These are phyloP conservation scores for Eristalis arbustorum DNA, from an alignment of 2,888 invertebrate genomes.

Conservation along the genomic window DNA sequence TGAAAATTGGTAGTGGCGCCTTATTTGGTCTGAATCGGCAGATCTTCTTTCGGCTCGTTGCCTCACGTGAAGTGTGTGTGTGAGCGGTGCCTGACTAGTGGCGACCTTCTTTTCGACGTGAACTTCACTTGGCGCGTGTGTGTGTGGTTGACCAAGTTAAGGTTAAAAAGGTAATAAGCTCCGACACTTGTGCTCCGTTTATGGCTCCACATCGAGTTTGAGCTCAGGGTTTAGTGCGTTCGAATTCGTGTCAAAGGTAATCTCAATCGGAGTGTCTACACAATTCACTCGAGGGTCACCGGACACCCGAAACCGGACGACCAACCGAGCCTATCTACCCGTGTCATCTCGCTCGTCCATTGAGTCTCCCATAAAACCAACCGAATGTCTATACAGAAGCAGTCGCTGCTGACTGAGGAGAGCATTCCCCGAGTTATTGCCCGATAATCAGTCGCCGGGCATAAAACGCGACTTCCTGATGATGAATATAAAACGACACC, in stretches of 20 bases:
- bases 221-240: not conserved
- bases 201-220: not conserved
- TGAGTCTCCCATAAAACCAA: not conserved
- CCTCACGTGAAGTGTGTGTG: not conserved
- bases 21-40: conserved; percentile 48
- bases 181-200: conserved; percentile 44
- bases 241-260: not conserved
- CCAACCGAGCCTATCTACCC: not conserved
- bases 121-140: conserved; percentile 30
- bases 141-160: conserved; percentile 29
- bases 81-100: not conserved
- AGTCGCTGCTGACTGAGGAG: not conserved
- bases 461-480: not conserved
- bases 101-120: conserved; percentile 36
- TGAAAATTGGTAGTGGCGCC: conserved; percentile 61
- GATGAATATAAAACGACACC: not conserved
- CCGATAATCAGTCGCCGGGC: not conserved
- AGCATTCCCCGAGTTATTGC: not conserved
- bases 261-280: not conserved
- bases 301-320: not conserved
- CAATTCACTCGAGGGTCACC: not conserved
- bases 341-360: not conserved
- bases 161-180: conserved; percentile 25
- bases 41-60: conserved; percentile 33
- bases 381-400: not conserved